Evolutionary conservation across 2,888 invertebrate genomes (phyloP), one percentile per base, ranked within the genome.

Genomic region (Caradrina clavipalpis): DNA sequence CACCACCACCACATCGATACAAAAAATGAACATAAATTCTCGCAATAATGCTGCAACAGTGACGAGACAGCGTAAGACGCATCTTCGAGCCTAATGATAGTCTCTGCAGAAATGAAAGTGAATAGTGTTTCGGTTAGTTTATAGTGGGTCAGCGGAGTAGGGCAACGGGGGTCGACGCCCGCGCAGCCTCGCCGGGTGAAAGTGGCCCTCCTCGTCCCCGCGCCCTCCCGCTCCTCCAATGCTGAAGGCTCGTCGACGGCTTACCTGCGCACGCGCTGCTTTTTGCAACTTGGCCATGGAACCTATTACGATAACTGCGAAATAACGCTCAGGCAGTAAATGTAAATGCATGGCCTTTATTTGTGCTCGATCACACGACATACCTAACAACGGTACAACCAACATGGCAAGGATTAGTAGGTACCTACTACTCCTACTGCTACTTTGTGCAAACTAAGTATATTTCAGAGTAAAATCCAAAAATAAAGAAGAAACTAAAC

Each of bases 201-300:
- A 95, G 95, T 95, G 94, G 89, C 92, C 93, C 93, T 91, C 92
- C 89, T 86, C 87, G 87, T 85, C 85, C 90, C 88, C 88, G 87
- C 88, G 83, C 88, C 84, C 84, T 84, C 86, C 84, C 83, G 80
- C 87, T 78, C 87, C 89, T 87, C 87, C 89, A 85, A 88, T 91
- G 88, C 88, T 88, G 86, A 88, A 88, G 90, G 89, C 91, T 90
- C 91, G 88, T 88, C 87, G 89, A 87, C 88, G 86, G 85, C 89
- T 90, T 90, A 87, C 90, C 91, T 89, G 94, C 95, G 94, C 95
- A 94, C 93, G 94, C 94, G 94, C 87, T 91, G 91, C 88, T 94
- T 95, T 95, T 95, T 95, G 96, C 95, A 96, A 95, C 91, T 93
- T 94, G 96, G 94, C 96, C 95, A 94, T 96, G 96, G 94, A 92